Base-by-base conservation (phyloP, 2,797 vertebrate species). In the Lophius americanus region DNA sequence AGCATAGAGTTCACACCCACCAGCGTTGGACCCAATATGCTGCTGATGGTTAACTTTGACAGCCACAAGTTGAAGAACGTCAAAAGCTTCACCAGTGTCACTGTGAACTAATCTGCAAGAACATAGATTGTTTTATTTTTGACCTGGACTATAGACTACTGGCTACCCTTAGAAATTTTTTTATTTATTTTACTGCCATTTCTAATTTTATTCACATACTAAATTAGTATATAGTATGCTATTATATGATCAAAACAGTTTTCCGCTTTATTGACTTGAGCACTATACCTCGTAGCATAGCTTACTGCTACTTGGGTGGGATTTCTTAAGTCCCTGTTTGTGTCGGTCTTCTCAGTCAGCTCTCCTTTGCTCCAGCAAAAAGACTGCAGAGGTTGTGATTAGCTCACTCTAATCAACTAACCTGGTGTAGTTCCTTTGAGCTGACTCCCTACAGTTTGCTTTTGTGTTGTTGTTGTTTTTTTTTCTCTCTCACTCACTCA, bases 31-130 rank as follows among this genome's bases (percentile, higher is more conserved):
- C 76, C 85, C 23, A 89, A 61, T 14, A 92, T 94, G 76, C 90
- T 98, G 64, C 76, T 96, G 85, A 95, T 95, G 67, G 23, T 23
- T 23, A 93, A 95, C 87, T 97, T 98, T 8, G 85, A 95, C 66
- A 95, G 96, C 0, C 74, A 95, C 89, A 93, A 90, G 80, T 88
- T 98, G 69, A 90, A 66, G 2, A 93, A 94, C 7, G 93, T 98
- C 79, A 96, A 95, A 82, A 92, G 89, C 68, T 95, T 83, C 78
- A 87, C 92, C 74, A 93, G 91, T 0, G 64, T 97, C 76, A 91
- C 92, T 51, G 90, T 98, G 0, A 90, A 80, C 8, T 70, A 87
- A 65, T 69, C 14, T 82, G 3, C 8, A 12, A 10, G 7, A 3
- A 2, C 44, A 38, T 1, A 63, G 37, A 0, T n/a, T 50, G 13